These are phyloP conservation scores for Cheirogaleus major DNA, from an alignment of 2,797 vertebrate species.

Conservation along the genomic window DNA sequence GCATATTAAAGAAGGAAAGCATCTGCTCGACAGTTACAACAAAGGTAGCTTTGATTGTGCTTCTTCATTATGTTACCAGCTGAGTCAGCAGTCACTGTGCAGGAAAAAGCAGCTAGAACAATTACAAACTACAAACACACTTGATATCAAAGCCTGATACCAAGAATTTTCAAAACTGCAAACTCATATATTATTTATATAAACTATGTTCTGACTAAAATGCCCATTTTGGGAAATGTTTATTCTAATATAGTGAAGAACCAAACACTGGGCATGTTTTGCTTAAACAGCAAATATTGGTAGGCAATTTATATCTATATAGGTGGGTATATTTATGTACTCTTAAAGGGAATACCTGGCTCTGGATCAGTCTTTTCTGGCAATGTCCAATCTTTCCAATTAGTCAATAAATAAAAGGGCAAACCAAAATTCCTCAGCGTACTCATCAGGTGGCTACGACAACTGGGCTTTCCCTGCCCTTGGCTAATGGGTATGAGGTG, in stretches of 20 bases:
- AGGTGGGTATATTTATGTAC: background rate
- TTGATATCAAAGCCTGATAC: background rate
- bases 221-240: background rate
- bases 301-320: background rate
- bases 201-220: background rate
- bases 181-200: background rate
- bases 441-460: background rate
- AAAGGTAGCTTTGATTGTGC: background rate
- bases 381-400: background rate
- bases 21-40: background rate
- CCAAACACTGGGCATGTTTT: background rate
- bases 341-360: background rate
- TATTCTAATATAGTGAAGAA: background rate
- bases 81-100: background rate
- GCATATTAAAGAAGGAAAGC: slow-evolving; percentile 51
- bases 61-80: background rate
- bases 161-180: background rate
- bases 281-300: slow-evolving; percentile 1
- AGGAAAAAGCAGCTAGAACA: background rate
- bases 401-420: background rate
- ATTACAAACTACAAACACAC: background rate
- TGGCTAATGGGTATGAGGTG: background rate
- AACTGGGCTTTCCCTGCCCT: background rate
- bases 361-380: background rate
- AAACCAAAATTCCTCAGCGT: background rate